phyloP scores from a whole-genome alignment of 2,797 vertebrate species.

The Catamblyrhynchus diadema region DNA sequence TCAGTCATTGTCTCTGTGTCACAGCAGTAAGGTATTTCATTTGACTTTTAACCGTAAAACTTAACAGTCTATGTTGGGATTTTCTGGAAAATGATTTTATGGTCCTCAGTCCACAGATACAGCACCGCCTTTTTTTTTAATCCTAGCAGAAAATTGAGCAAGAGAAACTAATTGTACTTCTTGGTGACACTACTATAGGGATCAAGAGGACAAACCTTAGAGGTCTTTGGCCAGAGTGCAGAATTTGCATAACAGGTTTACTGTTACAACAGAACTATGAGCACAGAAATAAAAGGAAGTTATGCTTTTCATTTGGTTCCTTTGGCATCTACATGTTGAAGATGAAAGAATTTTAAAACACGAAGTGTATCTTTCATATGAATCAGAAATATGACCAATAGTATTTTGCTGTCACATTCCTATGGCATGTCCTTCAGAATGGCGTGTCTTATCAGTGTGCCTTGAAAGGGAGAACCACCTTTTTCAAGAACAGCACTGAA shows the following conservation, averaged over 20 bases:
- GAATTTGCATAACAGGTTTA: not conserved
- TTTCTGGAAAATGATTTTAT: constrained; percentile 22
- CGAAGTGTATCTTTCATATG: not conserved
- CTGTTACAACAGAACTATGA: not conserved
- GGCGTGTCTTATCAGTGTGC: not conserved
- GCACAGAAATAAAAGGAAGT: not conserved
- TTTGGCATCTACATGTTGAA: not conserved
- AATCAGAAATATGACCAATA: not conserved
- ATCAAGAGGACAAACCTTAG: not conserved
- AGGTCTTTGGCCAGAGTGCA: not conserved
- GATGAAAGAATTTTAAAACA: not conserved
- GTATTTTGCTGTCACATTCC: not conserved
- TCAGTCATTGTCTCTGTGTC: not conserved
- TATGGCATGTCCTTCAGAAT: not conserved
- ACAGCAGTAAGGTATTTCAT: not conserved
- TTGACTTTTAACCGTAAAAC: not conserved
- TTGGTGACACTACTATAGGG: not conserved
- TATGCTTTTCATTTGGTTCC: not conserved
- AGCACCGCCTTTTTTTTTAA: not conserved
- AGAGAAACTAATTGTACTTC: not conserved
- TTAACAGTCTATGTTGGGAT: not conserved
- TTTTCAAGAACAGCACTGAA: not conserved
- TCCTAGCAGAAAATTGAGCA: not conserved
- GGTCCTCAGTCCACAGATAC: not conserved
- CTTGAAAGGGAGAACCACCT: not conserved